These are phyloP conservation scores for Lucifuga dentata DNA, from an alignment of 2,113 vertebrate species.

Conservation along the genomic window DNA sequence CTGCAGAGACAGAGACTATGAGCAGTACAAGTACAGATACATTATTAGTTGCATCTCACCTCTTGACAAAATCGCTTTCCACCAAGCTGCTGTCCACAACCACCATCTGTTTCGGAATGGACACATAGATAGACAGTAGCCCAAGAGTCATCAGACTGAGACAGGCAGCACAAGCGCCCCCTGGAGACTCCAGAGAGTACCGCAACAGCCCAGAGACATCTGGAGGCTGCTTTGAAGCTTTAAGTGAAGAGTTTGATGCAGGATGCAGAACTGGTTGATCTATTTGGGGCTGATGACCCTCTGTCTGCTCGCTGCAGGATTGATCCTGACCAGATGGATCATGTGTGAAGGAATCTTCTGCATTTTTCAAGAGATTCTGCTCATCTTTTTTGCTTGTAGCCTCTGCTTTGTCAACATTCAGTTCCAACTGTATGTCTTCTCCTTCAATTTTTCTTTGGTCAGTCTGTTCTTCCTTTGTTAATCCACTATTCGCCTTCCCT, in stretches of 20 bases:
- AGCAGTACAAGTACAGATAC: not conserved
- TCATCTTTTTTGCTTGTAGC: not conserved
- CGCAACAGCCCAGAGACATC: constrained; percentile 77
- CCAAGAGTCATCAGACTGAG: constrained; percentile 91
- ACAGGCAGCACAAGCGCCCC: constrained; percentile 86
- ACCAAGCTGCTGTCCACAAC: constrained; percentile 94
- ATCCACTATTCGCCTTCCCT: not conserved
- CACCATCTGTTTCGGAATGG: constrained; percentile 93
- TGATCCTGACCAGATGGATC: not conserved
- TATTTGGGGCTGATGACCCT: not conserved
- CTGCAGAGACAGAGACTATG: too few species aligned
- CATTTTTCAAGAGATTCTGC: not conserved
- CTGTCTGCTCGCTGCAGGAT: constrained; percentile 4
- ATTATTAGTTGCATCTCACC: constrained; percentile 56
- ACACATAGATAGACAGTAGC: constrained; percentile 85
- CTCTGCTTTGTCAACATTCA: not conserved
- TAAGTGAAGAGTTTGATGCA: rapidly evolving
- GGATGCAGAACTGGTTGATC: not conserved
- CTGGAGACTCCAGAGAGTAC: constrained; percentile 88
- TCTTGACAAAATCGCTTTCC: constrained; percentile 89
- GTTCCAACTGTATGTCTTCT: not conserved
- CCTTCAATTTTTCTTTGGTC: not conserved
- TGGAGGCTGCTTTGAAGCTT: not conserved
- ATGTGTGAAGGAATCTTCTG: not conserved
- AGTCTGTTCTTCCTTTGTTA: not conserved